Evolutionary conservation across 2,888 invertebrate genomes (phyloP), one percentile per base, ranked within the genome.

Genomic region (Zaprionus bogoriensis): DNA sequence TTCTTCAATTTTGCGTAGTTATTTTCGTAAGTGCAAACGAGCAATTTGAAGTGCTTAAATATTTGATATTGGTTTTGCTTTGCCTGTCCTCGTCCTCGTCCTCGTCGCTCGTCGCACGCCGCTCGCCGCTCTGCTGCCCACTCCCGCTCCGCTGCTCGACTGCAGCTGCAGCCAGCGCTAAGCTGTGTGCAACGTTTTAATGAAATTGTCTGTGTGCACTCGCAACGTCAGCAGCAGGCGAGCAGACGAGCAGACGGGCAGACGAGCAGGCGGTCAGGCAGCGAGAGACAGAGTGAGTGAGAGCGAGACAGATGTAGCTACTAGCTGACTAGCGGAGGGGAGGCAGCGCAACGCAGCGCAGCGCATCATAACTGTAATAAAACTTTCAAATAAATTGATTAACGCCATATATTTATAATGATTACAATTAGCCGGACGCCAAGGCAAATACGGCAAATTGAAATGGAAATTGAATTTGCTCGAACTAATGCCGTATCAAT

Each of bases 31-130:
- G 86, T 81, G 80, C 84, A 81, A 81, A 86, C 80, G 77, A 81
- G 87, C 87, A 81, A 86, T 86, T 81, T 81, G 65, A 83, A 86
- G 87, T 77, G 84, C 72, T 81, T 86, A 81, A 81, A 81, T 81
- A 81, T 81, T 81, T 81, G 84, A 81, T 86, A 83, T 80, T 86
- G 80, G 84, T 73, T 80, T 78, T 74, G 66, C 75, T 74, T 62
- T 64, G 74, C 52, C 54, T 54, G 44, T 51, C 66, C 38, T 38
- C 46, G 17, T 12, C 46, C 4, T 28, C 39, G 46, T 19, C 45
- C 46, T 14, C 27, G n/a, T 25, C 9, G 9, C 27, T 23, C 6
- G 23, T 6, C 3, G 10, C 9, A 27, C 27, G 6, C 9, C 27
- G 6, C 2, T 10, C 6, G 6, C 10, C n/a, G 19, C 22, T 20